Conservation (phyloP, 1,140 invertebrate species). For the Eueides isabella region DNA sequence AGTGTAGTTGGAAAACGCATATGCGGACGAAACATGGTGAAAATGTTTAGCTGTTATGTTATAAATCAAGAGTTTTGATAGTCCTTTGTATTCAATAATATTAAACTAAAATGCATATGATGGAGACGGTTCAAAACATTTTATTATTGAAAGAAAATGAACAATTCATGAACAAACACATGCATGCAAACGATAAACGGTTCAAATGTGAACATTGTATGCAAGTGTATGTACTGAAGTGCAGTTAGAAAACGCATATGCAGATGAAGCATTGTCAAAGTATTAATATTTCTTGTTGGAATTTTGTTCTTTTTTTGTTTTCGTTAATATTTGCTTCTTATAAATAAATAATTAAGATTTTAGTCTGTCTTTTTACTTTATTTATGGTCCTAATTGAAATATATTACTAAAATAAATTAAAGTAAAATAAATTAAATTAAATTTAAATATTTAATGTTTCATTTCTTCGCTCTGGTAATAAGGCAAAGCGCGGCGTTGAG, state of each 20-base stretch:
- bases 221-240: slow-evolving; percentile 44
- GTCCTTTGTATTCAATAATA: slow-evolving; percentile 47
- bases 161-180: slow-evolving; percentile 78
- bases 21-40: slow-evolving; percentile 41
- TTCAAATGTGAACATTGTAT: slow-evolving; percentile 44
- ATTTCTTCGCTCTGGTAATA: too few relatives aligned
- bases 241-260: slow-evolving; percentile 42
- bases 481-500: too few relatives aligned
- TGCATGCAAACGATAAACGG: slow-evolving; percentile 61
- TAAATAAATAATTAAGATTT: background rate
- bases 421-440: too few relatives aligned
- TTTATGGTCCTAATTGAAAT: too few relatives aligned
- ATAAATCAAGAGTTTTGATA: background rate
- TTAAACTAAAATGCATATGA: slow-evolving; percentile 58
- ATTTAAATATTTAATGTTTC: too few relatives aligned
- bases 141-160: slow-evolving; percentile 82
- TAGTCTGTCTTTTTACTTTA: background rate
- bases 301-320: background rate
- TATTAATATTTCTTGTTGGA: background rate
- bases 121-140: slow-evolving; percentile 86
- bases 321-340: background rate
- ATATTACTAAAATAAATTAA: too few relatives aligned
- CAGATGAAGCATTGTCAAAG: slow-evolving; percentile 37
- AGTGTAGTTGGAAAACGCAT: slow-evolving; percentile 43
- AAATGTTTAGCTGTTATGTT: background rate